Conservation (phyloP, 1,140 invertebrate genomes). For the Brachionus asplanchnoidis region DNA sequence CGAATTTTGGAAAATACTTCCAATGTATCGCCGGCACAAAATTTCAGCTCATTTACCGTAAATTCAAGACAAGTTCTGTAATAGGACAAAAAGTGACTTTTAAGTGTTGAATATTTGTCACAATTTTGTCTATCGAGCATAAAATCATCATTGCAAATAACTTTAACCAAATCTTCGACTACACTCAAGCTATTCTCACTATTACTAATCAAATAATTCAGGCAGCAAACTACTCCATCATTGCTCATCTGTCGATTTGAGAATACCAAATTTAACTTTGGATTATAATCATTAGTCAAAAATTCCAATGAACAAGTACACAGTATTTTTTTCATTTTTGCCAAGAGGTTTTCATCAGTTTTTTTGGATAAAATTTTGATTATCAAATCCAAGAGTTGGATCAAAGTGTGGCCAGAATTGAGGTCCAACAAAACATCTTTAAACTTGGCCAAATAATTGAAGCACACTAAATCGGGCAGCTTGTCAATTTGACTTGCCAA, state of each 20-base stretch:
- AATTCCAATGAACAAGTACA: conserved; percentile 7
- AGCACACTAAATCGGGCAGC: not conserved
- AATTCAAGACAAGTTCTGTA: not conserved
- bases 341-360: not conserved
- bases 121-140: conserved; percentile 25
- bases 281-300: conserved; percentile 17
- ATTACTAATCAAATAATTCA: not conserved
- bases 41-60: conserved; percentile 16
- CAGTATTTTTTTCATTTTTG: conserved; percentile 22
- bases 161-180: not conserved
- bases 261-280: not conserved
- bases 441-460: conserved; percentile 13
- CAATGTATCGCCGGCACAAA: not conserved
- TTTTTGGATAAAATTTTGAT: conserved; percentile 27
- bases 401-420: not conserved
- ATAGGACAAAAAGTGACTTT: conserved; percentile 25
- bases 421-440: conserved; percentile 27
- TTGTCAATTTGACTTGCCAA: conserved; percentile 16
- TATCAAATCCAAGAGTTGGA: not conserved
- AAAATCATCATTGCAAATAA: not conserved
- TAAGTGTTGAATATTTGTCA: conserved; percentile 15
- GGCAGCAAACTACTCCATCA: not conserved
- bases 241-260: not conserved
- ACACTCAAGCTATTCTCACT: not conserved
- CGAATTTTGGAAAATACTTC: not conserved